Evolutionary conservation across 2,113 vertebrate genomes (phyloP).

Genomic region (Riparia riparia): DNA sequence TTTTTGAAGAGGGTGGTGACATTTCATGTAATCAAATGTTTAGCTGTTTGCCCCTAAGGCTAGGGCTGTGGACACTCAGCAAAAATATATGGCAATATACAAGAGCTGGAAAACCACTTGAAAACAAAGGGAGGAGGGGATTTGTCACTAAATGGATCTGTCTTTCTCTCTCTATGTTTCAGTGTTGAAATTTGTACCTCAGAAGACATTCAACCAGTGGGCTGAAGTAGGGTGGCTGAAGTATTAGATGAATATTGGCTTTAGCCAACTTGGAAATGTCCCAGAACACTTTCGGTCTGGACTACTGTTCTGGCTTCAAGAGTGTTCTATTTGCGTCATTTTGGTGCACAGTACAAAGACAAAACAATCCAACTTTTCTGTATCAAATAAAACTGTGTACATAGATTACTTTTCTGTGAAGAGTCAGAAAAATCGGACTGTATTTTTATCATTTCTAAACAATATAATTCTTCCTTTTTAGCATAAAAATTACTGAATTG

Average conservation of each 20-base stretch:
- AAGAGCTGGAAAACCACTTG: neutral
- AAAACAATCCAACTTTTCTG: neutral
- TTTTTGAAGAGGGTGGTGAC: neutral
- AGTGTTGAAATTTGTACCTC: neutral
- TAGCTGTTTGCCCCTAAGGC: neutral
- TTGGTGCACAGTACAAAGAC: neutral
- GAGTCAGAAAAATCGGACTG: neutral
- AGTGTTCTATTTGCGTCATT: neutral
- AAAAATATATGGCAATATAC: neutral
- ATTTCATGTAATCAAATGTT: neutral
- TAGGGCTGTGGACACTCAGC: neutral
- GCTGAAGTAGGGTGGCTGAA: neutral
- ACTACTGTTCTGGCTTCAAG: neutral
- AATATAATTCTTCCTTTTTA: constrained; percentile 4
- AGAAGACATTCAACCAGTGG: neutral
- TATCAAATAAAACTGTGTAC: neutral
- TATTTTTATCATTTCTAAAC: constrained; percentile 22
- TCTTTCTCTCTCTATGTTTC: rapidly evolving
- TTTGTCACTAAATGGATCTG: neutral
- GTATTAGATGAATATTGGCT: neutral
- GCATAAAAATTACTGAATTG: constrained; percentile 38
- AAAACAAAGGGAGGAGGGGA: neutral
- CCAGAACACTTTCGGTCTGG: neutral
- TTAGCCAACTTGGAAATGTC: neutral
- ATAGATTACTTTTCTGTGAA: neutral